These are phyloP conservation scores for Brachionus asplanchnoidis DNA, from an alignment of 1,140 invertebrate species.

Conservation along the genomic window DNA sequence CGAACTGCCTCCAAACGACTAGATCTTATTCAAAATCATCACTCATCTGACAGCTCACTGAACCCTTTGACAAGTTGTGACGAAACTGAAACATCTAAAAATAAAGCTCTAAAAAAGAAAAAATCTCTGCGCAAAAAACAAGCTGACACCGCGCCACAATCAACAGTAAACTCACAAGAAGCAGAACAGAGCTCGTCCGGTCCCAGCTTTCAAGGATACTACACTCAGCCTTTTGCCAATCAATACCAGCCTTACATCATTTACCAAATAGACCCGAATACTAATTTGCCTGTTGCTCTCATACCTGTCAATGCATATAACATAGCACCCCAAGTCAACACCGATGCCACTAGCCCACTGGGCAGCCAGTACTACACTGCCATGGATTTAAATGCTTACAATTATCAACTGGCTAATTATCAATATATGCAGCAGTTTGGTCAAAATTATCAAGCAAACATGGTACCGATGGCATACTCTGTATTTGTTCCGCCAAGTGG, in stretches of 20 bases:
- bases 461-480: neutral
- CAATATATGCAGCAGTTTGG: neutral
- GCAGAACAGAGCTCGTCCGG: neutral
- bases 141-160: neutral
- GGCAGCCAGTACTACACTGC: neutral
- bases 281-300: neutral
- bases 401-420: neutral
- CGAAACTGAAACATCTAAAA: neutral
- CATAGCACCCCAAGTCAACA: neutral
- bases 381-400: neutral
- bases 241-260: neutral
- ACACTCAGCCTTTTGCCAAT: neutral
- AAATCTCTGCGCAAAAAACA: neutral
- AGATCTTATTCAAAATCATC: neutral
- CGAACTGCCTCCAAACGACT: neutral
- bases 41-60: neutral
- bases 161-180: neutral
- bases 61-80: neutral
- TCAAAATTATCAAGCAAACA: neutral
- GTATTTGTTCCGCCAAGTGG: neutral
- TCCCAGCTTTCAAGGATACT: neutral
- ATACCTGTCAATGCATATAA: neutral
- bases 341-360: neutral
- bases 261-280: neutral
- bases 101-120: neutral